These are phyloP conservation scores for Aphelenchoides avenae DNA, from an alignment of 1,140 invertebrate genomes.

Conservation along the genomic window DNA sequence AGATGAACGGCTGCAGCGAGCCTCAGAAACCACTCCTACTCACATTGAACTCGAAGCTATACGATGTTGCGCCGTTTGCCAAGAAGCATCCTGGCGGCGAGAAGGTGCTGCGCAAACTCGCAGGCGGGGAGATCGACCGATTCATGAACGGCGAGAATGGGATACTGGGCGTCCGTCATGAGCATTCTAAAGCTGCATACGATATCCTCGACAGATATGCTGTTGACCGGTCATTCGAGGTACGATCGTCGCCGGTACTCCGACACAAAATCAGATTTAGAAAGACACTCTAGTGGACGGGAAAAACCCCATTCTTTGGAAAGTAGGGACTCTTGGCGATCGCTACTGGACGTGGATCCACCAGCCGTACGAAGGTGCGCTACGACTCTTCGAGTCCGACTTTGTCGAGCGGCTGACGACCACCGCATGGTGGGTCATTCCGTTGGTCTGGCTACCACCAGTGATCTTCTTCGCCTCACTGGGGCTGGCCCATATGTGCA, in stretches of 20 bases:
- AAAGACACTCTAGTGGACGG: conserved; percentile 60
- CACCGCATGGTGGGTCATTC: conserved; percentile 63
- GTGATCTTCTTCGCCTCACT: conserved; percentile 44
- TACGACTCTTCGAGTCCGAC: conserved; percentile 61
- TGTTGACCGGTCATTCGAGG: conserved; percentile 53
- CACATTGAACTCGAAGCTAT: conserved; percentile 54
- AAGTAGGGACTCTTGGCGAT: conserved; percentile 60
- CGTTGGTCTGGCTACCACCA: conserved; percentile 61
- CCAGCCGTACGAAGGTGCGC: conserved; percentile 60
- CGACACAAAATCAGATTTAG: too few relatives aligned
- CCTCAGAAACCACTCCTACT: conserved; percentile 49
- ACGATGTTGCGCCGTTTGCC: conserved; percentile 60
- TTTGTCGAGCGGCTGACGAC: too few relatives aligned
- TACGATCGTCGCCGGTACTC: too few relatives aligned
- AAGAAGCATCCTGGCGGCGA: conserved; percentile 60
- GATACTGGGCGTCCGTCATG: conserved; percentile 54
- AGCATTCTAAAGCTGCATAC: conserved; percentile 60
- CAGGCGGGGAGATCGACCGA: conserved; percentile 56
- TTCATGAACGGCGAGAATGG: conserved; percentile 53
- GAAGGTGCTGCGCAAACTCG: conserved; percentile 54
- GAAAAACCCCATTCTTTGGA: conserved; percentile 59
- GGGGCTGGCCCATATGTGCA: conserved; percentile 23
- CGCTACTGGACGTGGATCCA: conserved; percentile 63
- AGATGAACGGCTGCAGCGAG: too few relatives aligned
- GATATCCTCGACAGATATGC: conserved; percentile 60